Percentiles rank a stretch among this genome's conserved stretches.
phyloP scores from a whole-genome alignment of 2,888 invertebrate species.

The Kryphioiulus occultus region DNA sequence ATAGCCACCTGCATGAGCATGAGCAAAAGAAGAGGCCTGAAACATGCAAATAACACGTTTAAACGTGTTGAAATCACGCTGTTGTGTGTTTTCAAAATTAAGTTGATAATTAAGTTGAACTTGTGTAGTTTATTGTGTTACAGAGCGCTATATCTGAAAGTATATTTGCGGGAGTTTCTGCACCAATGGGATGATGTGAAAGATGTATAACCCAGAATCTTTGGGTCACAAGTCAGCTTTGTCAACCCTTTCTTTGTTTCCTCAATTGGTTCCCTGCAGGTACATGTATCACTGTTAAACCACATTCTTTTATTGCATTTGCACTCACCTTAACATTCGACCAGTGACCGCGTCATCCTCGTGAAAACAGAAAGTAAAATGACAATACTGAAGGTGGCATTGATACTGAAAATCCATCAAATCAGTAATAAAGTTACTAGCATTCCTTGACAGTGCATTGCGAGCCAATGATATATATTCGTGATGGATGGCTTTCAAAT shows the following conservation, averaged over 20 bases:
- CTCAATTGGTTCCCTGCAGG: background rate
- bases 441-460: too few species aligned
- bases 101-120: too few species aligned
- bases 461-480: background rate
- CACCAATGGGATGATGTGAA: too few species aligned
- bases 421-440: background rate
- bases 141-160: too few species aligned
- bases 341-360: background rate
- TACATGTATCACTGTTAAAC: background rate
- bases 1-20: too few species aligned
- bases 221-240: background rate
- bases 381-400: background rate
- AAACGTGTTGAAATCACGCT: too few species aligned
- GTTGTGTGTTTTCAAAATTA: too few species aligned
- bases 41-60: too few species aligned
- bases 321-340: background rate
- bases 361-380: background rate
- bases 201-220: too few species aligned
- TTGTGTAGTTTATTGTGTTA: too few species aligned
- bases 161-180: too few species aligned
- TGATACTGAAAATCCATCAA: background rate
- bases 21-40: too few species aligned
- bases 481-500: background rate
- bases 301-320: background rate
- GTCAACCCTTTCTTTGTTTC: background rate